These are phyloP conservation scores for Horisme vitalbata DNA, from an alignment of 2,888 invertebrate species.

Conservation along the genomic window DNA sequence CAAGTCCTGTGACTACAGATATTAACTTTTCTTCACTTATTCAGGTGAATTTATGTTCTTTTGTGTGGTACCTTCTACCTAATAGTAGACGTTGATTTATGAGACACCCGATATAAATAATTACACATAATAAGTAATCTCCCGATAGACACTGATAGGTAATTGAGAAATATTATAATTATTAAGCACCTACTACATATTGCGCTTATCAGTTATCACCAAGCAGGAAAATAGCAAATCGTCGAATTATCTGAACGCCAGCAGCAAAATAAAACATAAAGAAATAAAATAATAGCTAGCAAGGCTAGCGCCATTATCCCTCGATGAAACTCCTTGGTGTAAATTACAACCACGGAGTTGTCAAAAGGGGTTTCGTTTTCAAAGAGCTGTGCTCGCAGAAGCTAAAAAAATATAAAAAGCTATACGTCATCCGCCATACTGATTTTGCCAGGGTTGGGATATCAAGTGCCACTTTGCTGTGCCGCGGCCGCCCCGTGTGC, in stretches of 20 bases:
- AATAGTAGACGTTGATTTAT: no score
- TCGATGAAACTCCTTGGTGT: conserved; percentile 51
- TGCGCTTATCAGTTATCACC: no score
- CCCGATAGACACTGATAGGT: no score
- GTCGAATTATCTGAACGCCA: not conserved
- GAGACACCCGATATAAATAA: no score
- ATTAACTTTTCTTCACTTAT: no score
- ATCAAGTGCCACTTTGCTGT: conserved; percentile 73
- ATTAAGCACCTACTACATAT: no score
- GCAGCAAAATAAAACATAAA: not conserved
- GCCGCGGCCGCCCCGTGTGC: conserved; percentile 75
- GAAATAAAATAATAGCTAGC: not conserved
- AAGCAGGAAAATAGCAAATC: not conserved
- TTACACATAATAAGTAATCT: no score
- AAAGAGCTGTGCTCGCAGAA: conserved; percentile 59
- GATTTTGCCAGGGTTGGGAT: conserved; percentile 75
- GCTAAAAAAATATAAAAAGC: conserved; percentile 52
- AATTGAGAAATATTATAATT: no score
- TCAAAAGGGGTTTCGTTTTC: conserved; percentile 70
- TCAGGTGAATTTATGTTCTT: no score
- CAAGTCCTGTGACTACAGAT: no score
- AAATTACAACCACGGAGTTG: conserved; percentile 66
- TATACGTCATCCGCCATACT: conserved; percentile 73
- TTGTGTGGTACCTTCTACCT: no score
- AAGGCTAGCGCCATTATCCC: not conserved